These are phyloP conservation scores for Percopsis omiscomaycus DNA, from an alignment of 2,797 vertebrate species.

Conservation along the genomic window DNA sequence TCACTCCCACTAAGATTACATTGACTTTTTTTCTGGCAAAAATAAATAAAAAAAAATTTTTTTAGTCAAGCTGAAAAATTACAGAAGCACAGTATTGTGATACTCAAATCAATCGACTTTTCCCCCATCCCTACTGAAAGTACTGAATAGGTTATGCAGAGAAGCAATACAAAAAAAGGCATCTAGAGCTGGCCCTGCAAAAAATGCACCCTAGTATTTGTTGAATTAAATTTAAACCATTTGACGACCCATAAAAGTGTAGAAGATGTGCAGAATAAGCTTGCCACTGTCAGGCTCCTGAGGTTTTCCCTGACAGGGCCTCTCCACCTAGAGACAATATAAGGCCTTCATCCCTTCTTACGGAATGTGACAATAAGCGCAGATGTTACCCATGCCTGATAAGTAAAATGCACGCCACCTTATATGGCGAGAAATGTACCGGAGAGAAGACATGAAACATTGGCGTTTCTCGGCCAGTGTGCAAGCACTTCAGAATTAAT, in stretches of 20 bases:
- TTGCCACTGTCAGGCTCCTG: conserved; percentile 4
- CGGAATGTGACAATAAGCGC: conserved; percentile 78
- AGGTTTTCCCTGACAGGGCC: conserved; percentile 37
- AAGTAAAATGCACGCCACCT: conserved; percentile 76
- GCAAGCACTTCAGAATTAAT: conserved; percentile 67
- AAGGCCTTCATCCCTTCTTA: conserved; percentile 66
- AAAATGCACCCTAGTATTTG: not conserved
- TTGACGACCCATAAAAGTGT: conserved; percentile 13
- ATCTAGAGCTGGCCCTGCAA: not conserved
- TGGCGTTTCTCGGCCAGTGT: conserved; percentile 62
- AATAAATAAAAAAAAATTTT: no score
- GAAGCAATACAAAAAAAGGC: conserved; percentile 4
- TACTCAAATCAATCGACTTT: no score
- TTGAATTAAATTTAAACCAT: conserved; percentile 12
- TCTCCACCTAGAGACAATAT: conserved; percentile 55
- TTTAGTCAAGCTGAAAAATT: no score
- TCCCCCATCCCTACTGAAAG: not conserved
- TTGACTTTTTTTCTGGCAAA: no score
- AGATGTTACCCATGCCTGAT: conserved; percentile 74
- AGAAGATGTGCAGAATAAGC: not conserved
- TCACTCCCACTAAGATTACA: no score
- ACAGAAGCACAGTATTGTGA: no score
- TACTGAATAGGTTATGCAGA: not conserved
- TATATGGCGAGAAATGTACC: conserved; percentile 83
- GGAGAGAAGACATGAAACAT: conserved; percentile 70